Percentiles rank a stretch among this genome's conserved stretches.
These are phyloP conservation scores for Diplazon laetatorius DNA, from an alignment of 2,888 invertebrate genomes.

Conservation along the genomic window DNA sequence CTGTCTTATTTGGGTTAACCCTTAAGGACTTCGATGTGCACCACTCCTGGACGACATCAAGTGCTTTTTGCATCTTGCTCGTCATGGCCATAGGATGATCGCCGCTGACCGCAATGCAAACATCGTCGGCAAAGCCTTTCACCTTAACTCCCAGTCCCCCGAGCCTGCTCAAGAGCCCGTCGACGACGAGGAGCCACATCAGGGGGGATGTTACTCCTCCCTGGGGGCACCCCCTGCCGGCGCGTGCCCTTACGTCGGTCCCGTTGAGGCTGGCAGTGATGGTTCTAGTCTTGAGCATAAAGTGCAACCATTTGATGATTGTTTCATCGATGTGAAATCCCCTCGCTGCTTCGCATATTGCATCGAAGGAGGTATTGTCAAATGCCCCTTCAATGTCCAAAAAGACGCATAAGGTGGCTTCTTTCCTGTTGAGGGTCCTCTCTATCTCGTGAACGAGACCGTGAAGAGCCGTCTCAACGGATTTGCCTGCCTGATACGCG, in stretches of 20 bases:
- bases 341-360: too few species aligned
- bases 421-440: too few species aligned
- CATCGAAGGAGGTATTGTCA: too few species aligned
- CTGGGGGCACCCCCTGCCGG: slow-evolving; percentile 47
- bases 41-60: background rate
- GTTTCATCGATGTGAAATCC: too few species aligned
- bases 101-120: background rate
- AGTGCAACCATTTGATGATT: too few species aligned
- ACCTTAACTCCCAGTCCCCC: background rate
- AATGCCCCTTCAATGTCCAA: too few species aligned
- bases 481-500: slow-evolving; percentile 64
- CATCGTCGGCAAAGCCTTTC: background rate
- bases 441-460: too few species aligned
- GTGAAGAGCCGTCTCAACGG: slow-evolving; percentile 61
- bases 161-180: slow-evolving; percentile 18
- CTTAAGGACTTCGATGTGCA: background rate
- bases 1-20: background rate
- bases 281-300: too few species aligned
- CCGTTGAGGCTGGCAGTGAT: slow-evolving; percentile 24
- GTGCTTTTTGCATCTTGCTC: background rate
- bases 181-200: slow-evolving; percentile 18
- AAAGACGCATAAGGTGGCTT: too few species aligned
- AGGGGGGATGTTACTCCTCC: slow-evolving; percentile 10
- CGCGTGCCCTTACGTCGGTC: background rate
- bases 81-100: background rate